Evolutionary conservation across 2,797 vertebrate genomes (phyloP), one percentile per base, ranked within the genome.

Genomic region (Amblyopsis hoosieri): DNA sequence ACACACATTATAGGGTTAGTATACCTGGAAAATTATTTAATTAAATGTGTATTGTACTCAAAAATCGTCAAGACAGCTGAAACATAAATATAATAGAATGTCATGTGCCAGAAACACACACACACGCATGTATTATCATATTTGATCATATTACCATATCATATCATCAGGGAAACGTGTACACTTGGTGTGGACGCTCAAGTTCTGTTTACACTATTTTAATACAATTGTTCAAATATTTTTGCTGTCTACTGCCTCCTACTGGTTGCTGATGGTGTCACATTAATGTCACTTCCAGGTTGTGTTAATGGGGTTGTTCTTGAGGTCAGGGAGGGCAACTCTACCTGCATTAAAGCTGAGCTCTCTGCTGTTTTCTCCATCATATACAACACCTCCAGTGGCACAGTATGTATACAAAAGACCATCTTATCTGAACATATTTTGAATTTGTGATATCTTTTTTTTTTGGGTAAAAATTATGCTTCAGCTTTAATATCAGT

Each of bases 291-390:
- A 2, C 53, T 53, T 64, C 0, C 81, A 94, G 93, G 87, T 48
- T 77, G 56, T n/a, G 29, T 80, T 2, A 88, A 89, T 42, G 90
- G 92, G 1, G 72, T 93, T 11, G 83, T 69, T 4, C 93, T 98
- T n/a, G 93, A 94, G 69, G 96, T 99, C 80, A 93, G 62, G 3
- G 81, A 94, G 11, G 68, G 69, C 37, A 93, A 87, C 57, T 89
- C 89, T 8, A 87, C 88, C 51, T 99, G 97, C 75, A 94, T 98
- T 60, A 91, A 95, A 59, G 94, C 95, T 3, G 71, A 94, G 71
- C 88, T 99, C 67, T 93, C 93, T 0, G 94, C 91, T 8, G 59
- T 66, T 15, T 92, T 99, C 85, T 79, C 72, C 61, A 91, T 94
- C 79, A 79, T 80, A 7, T 98, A 97, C 63, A 74, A 74, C 62